Evolutionary conservation across 2,113 vertebrate genomes (phyloP).

Genomic region (Eolophus roseicapilla): DNA sequence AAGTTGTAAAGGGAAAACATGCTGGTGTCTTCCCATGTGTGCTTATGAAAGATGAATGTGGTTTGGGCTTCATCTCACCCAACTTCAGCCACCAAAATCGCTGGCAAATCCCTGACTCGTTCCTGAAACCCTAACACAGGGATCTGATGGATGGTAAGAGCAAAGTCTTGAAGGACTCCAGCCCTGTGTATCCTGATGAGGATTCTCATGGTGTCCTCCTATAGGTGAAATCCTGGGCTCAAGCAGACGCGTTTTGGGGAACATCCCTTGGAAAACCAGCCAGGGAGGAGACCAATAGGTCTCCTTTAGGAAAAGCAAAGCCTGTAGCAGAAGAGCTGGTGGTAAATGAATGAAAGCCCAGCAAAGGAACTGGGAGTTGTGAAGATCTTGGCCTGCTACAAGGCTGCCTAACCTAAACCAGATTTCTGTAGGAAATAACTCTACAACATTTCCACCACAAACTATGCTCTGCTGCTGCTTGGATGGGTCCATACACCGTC

Average conservation of each 20-base stretch:
- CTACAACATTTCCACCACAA: background rate
- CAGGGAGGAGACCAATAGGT: background rate
- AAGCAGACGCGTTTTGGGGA: background rate
- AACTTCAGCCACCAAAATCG: background rate
- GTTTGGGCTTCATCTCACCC: background rate
- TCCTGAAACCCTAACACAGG: background rate
- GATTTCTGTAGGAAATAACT: background rate
- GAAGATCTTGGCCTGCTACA: background rate
- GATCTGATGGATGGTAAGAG: background rate
- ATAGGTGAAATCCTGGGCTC: background rate
- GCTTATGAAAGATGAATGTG: background rate
- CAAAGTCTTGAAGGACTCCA: background rate
- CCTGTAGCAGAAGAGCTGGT: background rate
- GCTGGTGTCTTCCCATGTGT: background rate
- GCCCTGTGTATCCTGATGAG: background rate
- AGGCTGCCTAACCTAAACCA: background rate
- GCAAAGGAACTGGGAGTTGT: background rate
- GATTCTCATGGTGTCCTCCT: background rate
- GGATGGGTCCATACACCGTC: background rate
- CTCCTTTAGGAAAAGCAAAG: background rate
- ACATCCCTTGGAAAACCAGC: background rate
- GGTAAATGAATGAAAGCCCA: background rate
- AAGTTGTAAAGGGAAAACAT: background rate
- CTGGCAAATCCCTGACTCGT: accelerated
- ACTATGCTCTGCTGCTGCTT: background rate